phyloP scores from a whole-genome alignment of 2,888 invertebrate species.

The Lochmaea crataegi region DNA sequence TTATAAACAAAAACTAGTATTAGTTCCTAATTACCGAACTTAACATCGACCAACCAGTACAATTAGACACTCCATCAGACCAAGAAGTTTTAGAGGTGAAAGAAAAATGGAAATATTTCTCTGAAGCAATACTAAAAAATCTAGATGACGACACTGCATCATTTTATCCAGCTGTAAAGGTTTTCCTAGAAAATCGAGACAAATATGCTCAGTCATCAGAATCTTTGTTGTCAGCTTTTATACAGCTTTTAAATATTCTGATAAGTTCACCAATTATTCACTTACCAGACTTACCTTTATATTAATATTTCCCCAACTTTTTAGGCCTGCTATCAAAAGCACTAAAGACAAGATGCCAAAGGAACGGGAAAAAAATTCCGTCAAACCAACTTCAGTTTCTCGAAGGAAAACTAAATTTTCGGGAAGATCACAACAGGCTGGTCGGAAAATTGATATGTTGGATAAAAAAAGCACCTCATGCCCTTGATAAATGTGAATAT shows the following conservation, averaged over 20 bases:
- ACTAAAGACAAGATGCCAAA: neutral
- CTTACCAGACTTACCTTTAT: neutral
- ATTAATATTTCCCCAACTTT: neutral
- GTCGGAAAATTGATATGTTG: no score
- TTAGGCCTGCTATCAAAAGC: neutral
- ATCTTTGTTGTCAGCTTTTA: neutral
- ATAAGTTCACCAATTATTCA: constrained; percentile 1
- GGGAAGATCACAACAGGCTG: no score
- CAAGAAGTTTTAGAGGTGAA: constrained; percentile 6
- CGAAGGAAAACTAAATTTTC: no score
- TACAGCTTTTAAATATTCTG: constrained; percentile 2
- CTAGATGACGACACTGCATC: constrained; percentile 11
- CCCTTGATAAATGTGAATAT: no score
- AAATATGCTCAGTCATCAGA: neutral
- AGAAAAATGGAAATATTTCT: constrained; percentile 3
- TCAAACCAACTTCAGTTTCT: no score
- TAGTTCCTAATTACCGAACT: no score
- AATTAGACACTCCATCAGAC: neutral
- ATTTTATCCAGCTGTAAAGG: constrained; percentile 2
- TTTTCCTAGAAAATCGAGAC: neutral
- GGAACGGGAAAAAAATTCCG: neutral
- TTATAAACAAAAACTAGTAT: no score
- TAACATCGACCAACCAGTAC: neutral
- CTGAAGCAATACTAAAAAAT: neutral
- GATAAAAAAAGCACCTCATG: no score